Evolutionary conservation across 37 sponge, comb jelly and placozoan species (phyloP).

Genomic region (Theonella swinhoei): DNA sequence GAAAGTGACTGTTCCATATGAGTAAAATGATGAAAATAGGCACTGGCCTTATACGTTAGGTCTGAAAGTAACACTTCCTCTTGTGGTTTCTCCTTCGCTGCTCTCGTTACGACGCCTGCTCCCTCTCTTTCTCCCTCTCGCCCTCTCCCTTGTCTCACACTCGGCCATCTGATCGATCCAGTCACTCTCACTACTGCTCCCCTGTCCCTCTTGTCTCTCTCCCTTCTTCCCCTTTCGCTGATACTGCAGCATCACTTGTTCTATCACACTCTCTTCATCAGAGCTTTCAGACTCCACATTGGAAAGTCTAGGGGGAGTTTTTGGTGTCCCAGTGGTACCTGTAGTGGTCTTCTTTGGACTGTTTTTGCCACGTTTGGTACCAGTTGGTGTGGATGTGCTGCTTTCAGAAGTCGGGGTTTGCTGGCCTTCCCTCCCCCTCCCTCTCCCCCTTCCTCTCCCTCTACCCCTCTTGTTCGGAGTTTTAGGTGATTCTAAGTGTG

Average conservation of each 20-base stretch:
- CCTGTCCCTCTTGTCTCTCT: too few species aligned
- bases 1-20: too few species aligned
- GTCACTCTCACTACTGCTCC: too few species aligned
- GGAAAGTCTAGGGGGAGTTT: background rate
- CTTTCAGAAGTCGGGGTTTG: too few species aligned
- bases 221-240: conserved; percentile 12
- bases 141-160: conserved; percentile 43
- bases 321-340: background rate
- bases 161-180: too few species aligned
- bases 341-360: background rate
- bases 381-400: too few species aligned
- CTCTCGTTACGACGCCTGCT: too few species aligned
- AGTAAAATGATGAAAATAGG: too few species aligned
- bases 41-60: too few species aligned
- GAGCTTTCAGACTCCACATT: too few species aligned
- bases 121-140: conserved; percentile 41
- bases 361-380: too few species aligned
- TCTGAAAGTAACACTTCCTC: background rate
- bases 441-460: conserved; percentile 13
- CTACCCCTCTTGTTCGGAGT: conserved; percentile 3
- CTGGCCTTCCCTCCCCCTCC: conserved; percentile 2
- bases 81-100: background rate
- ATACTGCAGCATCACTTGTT: background rate
- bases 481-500: too few species aligned
- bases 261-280: background rate